Evolutionary conservation across 2,797 vertebrate genomes (phyloP).

Genomic region (Atherinosoma microstoma): DNA sequence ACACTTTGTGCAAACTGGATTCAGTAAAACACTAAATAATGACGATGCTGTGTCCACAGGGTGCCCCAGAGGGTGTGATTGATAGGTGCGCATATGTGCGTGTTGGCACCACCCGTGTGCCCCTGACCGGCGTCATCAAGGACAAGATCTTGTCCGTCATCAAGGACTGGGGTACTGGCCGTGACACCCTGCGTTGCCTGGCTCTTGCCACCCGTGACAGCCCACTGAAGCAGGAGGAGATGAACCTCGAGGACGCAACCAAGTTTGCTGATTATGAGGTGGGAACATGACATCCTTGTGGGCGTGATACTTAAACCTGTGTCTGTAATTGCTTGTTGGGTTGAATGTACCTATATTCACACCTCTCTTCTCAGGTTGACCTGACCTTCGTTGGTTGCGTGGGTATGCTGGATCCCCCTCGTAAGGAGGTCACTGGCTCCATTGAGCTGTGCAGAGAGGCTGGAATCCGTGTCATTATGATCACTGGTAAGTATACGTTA

Average conservation of each 20-base stretch:
- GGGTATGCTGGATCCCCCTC: conserved; percentile 95
- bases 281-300: conserved; percentile 21
- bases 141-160: conserved; percentile 90
- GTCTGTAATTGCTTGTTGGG: neutral
- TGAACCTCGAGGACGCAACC: conserved; percentile 91
- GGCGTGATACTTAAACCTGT: neutral
- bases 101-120: conserved; percentile 90
- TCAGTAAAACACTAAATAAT: neutral
- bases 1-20: neutral
- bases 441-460: conserved; percentile 90
- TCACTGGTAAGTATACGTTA: conserved; percentile 84
- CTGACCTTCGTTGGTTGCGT: conserved; percentile 93
- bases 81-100: conserved; percentile 93
- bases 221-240: conserved; percentile 90
- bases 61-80: conserved; percentile 94
- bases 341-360: neutral
- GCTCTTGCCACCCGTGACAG: conserved; percentile 92
- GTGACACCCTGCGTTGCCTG: conserved; percentile 93
- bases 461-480: conserved; percentile 98
- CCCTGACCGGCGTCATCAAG: conserved; percentile 86
- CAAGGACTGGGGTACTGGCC: conserved; percentile 93
- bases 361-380: conserved; percentile 81
- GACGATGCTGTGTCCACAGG: conserved; percentile 73
- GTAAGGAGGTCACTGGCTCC: conserved; percentile 91
- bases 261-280: conserved; percentile 93